phyloP scores from a whole-genome alignment of 2,113 vertebrate species.

The Microcebus lehilahytsara region DNA sequence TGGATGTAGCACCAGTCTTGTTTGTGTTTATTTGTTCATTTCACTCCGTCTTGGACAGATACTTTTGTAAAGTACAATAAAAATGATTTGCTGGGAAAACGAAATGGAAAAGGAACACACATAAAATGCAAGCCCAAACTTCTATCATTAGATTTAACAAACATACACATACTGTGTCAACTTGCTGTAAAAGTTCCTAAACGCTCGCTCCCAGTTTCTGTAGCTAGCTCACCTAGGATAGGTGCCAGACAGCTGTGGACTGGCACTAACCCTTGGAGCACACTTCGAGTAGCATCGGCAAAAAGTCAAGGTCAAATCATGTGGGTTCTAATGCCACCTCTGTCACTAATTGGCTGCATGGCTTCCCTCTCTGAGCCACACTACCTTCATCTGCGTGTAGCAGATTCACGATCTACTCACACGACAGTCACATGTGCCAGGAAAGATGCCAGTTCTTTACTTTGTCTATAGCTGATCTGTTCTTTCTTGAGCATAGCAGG shows the following conservation, averaged over 20 bases:
- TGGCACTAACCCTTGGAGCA: neutral
- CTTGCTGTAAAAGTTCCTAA: neutral
- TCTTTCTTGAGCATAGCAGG: neutral
- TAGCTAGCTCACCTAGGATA: neutral
- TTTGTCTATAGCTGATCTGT: neutral
- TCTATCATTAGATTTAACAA: constrained; percentile 23
- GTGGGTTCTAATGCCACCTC: neutral
- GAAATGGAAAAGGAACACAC: constrained; percentile 38
- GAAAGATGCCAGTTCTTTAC: neutral
- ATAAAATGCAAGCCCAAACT: constrained; percentile 30
- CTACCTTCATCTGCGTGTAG: neutral
- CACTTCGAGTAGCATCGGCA: neutral
- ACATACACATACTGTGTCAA: neutral
- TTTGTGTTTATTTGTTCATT: constrained; percentile 14
- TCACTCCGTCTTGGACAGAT: neutral
- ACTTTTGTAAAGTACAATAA: constrained; percentile 31
- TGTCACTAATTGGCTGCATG: neutral
- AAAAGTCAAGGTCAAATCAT: constrained; percentile 3
- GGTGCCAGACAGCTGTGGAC: neutral
- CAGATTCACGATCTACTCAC: neutral
- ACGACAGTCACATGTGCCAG: neutral
- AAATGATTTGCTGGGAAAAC: constrained; percentile 49
- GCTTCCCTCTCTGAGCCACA: neutral
- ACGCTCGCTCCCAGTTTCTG: constrained; percentile 15
- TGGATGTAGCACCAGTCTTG: neutral